phyloP scores from a whole-genome alignment of 2,113 vertebrate species.

The Brachyhypopomus gauderio region DNA sequence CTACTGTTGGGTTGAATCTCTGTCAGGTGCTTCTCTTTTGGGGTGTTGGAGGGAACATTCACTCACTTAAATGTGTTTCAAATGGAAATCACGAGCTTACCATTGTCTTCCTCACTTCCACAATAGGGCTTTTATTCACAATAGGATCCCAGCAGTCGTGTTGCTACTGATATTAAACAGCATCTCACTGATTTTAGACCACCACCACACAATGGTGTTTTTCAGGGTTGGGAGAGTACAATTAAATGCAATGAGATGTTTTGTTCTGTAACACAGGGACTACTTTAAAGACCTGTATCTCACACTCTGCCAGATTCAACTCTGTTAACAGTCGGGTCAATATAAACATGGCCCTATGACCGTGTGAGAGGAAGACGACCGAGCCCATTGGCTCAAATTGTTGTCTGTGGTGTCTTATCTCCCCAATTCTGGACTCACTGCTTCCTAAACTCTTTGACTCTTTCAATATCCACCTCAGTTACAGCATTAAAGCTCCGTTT shows the following conservation, averaged over 20 bases:
- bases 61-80: not conserved
- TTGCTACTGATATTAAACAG: constrained; percentile 15
- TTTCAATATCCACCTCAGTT: too few relatives aligned
- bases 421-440: not conserved
- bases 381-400: too few relatives aligned
- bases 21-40: too few relatives aligned
- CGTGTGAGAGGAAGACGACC: too few relatives aligned
- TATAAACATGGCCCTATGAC: too few relatives aligned
- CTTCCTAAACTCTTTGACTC: not conserved
- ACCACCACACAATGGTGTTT: not conserved
- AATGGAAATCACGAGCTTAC: not conserved
- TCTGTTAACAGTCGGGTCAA: too few relatives aligned
- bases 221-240: not conserved
- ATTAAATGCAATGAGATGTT: not conserved
- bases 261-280: not conserved
- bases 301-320: not conserved
- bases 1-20: too few relatives aligned
- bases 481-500: too few relatives aligned
- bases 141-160: not conserved
- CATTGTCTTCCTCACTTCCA: not conserved
- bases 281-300: not conserved
- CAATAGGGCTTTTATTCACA: not conserved
- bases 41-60: too few relatives aligned
- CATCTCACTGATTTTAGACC: constrained; percentile 5
- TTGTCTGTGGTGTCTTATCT: too few relatives aligned